Evolutionary conservation across 2,113 vertebrate genomes (phyloP).

Genomic region (Rhynchomys soricoides): DNA sequence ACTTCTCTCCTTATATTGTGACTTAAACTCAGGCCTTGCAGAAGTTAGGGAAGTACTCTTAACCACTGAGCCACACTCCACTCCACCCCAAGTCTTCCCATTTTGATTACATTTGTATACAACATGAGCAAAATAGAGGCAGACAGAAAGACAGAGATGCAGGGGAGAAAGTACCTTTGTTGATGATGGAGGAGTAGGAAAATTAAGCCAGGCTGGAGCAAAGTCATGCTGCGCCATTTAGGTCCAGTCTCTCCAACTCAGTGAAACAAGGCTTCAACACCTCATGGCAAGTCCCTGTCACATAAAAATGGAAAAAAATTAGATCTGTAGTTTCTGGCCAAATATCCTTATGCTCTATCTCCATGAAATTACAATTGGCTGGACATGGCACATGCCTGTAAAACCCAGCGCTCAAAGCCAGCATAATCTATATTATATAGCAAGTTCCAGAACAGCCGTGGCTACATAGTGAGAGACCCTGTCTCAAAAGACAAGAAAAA

Average conservation of each 20-base stretch:
- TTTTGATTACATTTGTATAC: not conserved
- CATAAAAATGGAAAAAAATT: slow-evolving; percentile 62
- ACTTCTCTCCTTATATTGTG: not conserved
- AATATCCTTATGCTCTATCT: not conserved
- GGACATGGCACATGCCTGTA: not conserved
- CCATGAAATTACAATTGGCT: slow-evolving; percentile 20
- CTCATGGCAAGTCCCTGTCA: slow-evolving; percentile 88
- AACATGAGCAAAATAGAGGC: slow-evolving; percentile 10
- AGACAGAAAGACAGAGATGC: slow-evolving; percentile 55
- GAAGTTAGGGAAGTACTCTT: not conserved
- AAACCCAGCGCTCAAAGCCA: not conserved
- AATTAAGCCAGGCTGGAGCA: slow-evolving; percentile 93
- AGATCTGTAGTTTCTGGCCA: slow-evolving; percentile 49
- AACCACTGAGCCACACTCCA: not conserved
- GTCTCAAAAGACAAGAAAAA: not conserved
- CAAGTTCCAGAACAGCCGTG: not conserved
- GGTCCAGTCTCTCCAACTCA: slow-evolving; percentile 86
- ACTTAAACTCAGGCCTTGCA: not conserved
- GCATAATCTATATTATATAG: not conserved
- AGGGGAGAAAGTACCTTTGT: slow-evolving; percentile 84
- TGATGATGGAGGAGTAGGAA: slow-evolving; percentile 89
- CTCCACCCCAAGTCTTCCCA: not conserved
- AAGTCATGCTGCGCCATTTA: slow-evolving; percentile 94
- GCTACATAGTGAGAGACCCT: not conserved
- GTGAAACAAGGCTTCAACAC: slow-evolving; percentile 88